Evolutionary conservation across 1,140 invertebrate species (phyloP).

Genomic region (Conopomorpha cramerella): DNA sequence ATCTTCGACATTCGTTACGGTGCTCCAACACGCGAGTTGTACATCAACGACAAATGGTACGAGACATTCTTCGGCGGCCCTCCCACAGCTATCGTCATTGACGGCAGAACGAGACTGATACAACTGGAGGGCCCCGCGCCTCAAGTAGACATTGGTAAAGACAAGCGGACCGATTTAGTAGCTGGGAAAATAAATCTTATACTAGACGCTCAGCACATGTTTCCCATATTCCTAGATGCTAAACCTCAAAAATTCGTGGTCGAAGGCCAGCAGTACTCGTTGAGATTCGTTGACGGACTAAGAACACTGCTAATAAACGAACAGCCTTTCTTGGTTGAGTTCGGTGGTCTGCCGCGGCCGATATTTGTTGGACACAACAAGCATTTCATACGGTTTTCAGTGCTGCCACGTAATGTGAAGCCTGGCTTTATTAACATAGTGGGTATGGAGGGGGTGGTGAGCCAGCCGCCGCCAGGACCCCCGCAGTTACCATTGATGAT

Average conservation of each 20-base stretch:
- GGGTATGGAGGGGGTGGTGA: constrained; percentile 66
- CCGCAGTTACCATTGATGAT: no score
- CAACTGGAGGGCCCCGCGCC: constrained; percentile 87
- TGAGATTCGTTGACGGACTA: constrained; percentile 80
- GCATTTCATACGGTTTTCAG: constrained; percentile 78
- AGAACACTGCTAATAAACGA: constrained; percentile 82
- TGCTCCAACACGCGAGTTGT: constrained; percentile 89
- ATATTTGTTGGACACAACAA: constrained; percentile 79
- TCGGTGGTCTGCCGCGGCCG: constrained; percentile 90
- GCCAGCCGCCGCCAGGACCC: constrained; percentile 1
- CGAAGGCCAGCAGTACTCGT: constrained; percentile 72
- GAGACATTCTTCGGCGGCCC: constrained; percentile 92
- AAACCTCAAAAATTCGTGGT: constrained; percentile 82
- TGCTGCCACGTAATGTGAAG: constrained; percentile 74
- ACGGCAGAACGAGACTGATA: constrained; percentile 74
- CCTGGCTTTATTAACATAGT: constrained; percentile 71
- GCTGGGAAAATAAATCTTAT: constrained; percentile 83
- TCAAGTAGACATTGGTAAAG: constrained; percentile 76
- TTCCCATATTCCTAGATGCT: constrained; percentile 84
- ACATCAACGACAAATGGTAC: constrained; percentile 84
- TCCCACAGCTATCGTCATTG: constrained; percentile 80
- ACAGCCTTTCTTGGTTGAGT: constrained; percentile 80
- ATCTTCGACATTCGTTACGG: constrained; percentile 84
- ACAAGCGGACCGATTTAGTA: constrained; percentile 75
- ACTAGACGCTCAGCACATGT: constrained; percentile 76